phyloP scores from a whole-genome alignment of 2,797 vertebrate species.

The Euphonia xanthogaster region DNA sequence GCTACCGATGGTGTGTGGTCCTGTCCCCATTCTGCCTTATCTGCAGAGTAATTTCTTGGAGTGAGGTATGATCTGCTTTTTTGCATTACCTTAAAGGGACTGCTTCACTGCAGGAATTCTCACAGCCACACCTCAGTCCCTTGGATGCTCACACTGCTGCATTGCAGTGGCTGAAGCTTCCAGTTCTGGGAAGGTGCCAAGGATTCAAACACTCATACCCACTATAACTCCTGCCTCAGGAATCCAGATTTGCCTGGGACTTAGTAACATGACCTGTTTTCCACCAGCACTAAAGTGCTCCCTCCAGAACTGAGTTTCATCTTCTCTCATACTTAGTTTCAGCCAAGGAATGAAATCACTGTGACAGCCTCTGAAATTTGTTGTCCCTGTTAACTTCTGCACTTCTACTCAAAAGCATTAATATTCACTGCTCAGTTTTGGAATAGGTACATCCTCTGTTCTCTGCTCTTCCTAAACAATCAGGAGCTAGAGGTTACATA shows the following conservation, averaged over 20 bases:
- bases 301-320: background rate
- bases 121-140: background rate
- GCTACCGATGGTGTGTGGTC: accelerated
- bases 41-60: background rate
- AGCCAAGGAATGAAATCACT: slow-evolving; percentile 27
- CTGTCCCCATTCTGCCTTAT: background rate
- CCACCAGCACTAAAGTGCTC: background rate
- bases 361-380: background rate
- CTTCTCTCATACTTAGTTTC: slow-evolving; percentile 1
- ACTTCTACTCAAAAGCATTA: background rate
- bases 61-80: background rate
- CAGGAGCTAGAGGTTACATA: background rate
- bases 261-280: slow-evolving; percentile 53
- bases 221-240: slow-evolving; percentile 1
- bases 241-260: background rate
- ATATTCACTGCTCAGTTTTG: background rate
- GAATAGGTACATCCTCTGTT: background rate
- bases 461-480: background rate
- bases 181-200: background rate
- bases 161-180: background rate
- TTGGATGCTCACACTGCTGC: background rate
- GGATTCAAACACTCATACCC: background rate
- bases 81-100: background rate
- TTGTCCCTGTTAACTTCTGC: background rate
- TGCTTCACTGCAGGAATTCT: background rate